These are phyloP conservation scores for Zootoca vivipara DNA, from an alignment of 2,113 vertebrate genomes.

Conservation along the genomic window DNA sequence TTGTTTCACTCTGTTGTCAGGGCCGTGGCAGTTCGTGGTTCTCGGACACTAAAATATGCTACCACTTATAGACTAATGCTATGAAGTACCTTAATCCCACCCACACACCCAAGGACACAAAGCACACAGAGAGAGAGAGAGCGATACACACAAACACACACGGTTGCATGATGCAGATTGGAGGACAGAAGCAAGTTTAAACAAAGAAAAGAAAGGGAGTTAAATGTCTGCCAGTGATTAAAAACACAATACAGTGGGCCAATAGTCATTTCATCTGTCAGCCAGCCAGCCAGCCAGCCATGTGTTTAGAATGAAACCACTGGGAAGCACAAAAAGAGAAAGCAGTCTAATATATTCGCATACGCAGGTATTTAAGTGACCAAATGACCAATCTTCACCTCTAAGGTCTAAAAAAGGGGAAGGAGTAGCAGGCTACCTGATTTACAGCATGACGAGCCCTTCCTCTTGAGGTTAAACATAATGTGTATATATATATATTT, in stretches of 20 bases:
- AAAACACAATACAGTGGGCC: constrained; percentile 62
- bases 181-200: constrained; percentile 62
- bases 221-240: constrained; percentile 71
- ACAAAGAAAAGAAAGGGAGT: constrained; percentile 60
- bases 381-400: constrained; percentile 52
- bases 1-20: constrained; percentile 72
- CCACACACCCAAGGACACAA: constrained; percentile 41
- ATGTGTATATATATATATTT: constrained; percentile 17
- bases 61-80: constrained; percentile 71
- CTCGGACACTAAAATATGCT: constrained; percentile 70
- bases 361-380: constrained; percentile 63
- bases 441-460: constrained; percentile 26
- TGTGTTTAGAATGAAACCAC: constrained; percentile 62
- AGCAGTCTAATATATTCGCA: constrained; percentile 53
- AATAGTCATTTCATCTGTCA: constrained; percentile 71
- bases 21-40: constrained; percentile 71
- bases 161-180: constrained; percentile 66
- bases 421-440: constrained; percentile 65
- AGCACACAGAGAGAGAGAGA: neutral
- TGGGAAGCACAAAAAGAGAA: constrained; percentile 75
- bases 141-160: constrained; percentile 27
- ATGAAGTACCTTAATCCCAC: constrained; percentile 71
- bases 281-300: constrained; percentile 67
- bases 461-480: constrained; percentile 56
- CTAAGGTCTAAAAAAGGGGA: constrained; percentile 54